These are phyloP conservation scores for Chiloscyllium punctatum DNA, from an alignment of 2,797 vertebrate genomes.

Conservation along the genomic window DNA sequence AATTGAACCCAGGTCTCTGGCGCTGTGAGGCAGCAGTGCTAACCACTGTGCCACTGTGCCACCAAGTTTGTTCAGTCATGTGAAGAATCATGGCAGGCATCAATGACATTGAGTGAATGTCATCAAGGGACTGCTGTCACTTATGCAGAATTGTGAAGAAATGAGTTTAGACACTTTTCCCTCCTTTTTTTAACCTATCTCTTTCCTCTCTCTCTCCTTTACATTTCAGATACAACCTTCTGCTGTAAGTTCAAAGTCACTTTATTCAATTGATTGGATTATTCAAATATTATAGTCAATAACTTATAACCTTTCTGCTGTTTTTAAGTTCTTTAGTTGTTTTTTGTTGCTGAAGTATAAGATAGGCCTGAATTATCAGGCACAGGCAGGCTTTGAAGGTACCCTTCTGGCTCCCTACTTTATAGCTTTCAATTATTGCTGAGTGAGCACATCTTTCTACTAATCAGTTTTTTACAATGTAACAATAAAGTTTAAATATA, in stretches of 20 bases:
- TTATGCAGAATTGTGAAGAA: neutral
- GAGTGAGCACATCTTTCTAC: neutral
- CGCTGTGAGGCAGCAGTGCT: too few relatives aligned
- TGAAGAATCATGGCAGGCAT: too few relatives aligned
- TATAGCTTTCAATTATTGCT: constrained; percentile 20
- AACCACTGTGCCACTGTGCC: too few relatives aligned
- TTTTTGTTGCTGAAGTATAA: neutral
- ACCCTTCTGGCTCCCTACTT: neutral
- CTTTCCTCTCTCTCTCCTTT: neutral
- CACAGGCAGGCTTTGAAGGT: neutral
- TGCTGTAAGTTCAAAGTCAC: neutral
- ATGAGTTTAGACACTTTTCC: neutral
- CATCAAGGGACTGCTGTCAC: too few relatives aligned
- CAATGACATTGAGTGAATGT: too few relatives aligned
- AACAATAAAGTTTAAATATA: constrained; percentile 23
- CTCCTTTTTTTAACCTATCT: neutral
- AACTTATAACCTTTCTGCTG: neutral
- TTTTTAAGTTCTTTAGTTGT: neutral
- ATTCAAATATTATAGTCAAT: neutral
- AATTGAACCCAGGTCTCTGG: too few relatives aligned
- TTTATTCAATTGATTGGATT: neutral
- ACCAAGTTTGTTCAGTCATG: too few relatives aligned
- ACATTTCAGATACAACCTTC: neutral
- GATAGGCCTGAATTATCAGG: neutral
- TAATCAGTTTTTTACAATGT: constrained; percentile 17